Evolutionary conservation across 2,113 vertebrate species (phyloP), one percentile per base, ranked within the genome.

Genomic region (Beaufortia kweichowensis): DNA sequence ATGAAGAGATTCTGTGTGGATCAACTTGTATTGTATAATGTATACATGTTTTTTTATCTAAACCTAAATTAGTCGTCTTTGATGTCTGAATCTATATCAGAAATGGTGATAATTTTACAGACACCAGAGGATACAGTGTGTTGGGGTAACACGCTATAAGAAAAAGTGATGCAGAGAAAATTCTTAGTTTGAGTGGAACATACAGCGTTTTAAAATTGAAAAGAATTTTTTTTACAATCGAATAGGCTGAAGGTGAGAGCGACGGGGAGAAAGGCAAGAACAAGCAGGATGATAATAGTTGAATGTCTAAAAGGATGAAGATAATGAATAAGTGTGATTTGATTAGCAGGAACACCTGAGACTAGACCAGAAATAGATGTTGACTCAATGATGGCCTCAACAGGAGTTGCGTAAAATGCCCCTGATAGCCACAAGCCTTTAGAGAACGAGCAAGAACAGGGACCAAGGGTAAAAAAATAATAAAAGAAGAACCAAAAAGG

Each of bases 261-360:
- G 6, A 29, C 48, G 50, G 57, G 12, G 53, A 66, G 39, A 48
- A n/a, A 14, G 41, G 35, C 23, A 67, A 70, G 28, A 50, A 46
- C 59, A 14, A 60, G 46, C 53, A 33, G 62, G 64, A 81, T 62
- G 69, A n/a, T 74, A 76, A 55, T 61, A 74, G 69, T 77, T 28
- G 71, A 77, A 77, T 72, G 68, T 43, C 43, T 81, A 68, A 73
- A 56, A 61, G 68, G 62, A 73, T 77, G 75, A 78, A 63, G 68
- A 61, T 78, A 81, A 77, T 63, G 57, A 74, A 62, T 73, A 78
- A 78, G 80, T 74, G 76, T 62, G 80, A 81, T 78, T 81, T 81
- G 63, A 81, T 81, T 81, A 63, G 75, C 53, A 69, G 24, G 64
- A 78, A 71, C 80, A 78, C 67, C 62, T 78, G 75, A 81, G 76